A percentile compares a stretch with the other conserved stretches of the same genome.
phyloP scores from a whole-genome alignment of 2,113 vertebrate genomes.

The Hippocampus zosterae region DNA sequence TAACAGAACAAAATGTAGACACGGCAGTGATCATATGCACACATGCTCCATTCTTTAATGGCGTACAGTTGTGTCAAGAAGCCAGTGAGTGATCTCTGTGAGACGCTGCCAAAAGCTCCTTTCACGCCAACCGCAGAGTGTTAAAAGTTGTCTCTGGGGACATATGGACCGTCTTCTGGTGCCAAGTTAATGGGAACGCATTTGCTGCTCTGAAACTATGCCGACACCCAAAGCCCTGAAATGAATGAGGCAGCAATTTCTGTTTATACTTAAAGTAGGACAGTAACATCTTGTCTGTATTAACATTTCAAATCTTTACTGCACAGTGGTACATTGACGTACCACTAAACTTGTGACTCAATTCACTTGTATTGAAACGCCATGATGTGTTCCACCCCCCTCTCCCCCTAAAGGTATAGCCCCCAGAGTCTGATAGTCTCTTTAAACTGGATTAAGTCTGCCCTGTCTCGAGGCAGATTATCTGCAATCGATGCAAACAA shows the following conservation, averaged over 20 bases:
- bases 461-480: too few relatives aligned
- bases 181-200: background rate
- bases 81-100: conserved; percentile 45
- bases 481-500: too few relatives aligned
- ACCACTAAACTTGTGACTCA: background rate
- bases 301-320: background rate
- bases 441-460: too few relatives aligned
- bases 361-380: background rate
- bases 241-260: background rate
- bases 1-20: conserved; percentile 2
- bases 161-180: conserved; percentile 51
- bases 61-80: conserved; percentile 44
- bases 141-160: conserved; percentile 49
- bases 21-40: conserved; percentile 11
- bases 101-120: conserved; percentile 53
- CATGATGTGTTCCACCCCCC: too few relatives aligned
- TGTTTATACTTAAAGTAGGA: background rate
- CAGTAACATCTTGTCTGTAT: background rate
- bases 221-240: background rate
- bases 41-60: conserved; percentile 24
- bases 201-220: conserved; percentile 8
- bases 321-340: background rate
- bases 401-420: too few relatives aligned
- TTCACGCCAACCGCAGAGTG: conserved; percentile 50
- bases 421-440: too few relatives aligned